Evolutionary conservation across 2,888 invertebrate genomes (phyloP).

Genomic region (Buathra laborator): DNA sequence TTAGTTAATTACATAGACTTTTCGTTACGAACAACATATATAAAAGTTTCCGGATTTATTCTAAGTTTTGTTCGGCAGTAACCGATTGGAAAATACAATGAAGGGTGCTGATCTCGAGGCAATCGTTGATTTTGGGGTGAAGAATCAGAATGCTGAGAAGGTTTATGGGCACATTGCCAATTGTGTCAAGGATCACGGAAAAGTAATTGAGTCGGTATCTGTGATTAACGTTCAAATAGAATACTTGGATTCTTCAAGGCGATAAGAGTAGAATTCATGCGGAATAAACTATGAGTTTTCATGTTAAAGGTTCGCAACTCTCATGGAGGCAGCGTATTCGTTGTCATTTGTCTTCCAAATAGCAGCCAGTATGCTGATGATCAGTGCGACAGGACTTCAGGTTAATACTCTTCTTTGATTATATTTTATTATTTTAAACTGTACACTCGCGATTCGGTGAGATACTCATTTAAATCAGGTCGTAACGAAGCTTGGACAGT

Average conservation of each 20-base stretch:
- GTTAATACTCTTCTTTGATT: constrained; percentile 20
- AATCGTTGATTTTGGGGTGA: neutral
- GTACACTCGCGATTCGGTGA: neutral
- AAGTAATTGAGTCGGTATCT: constrained; percentile 47
- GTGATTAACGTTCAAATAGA: neutral
- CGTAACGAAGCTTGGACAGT: constrained; percentile 57
- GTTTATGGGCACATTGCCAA: constrained; percentile 47
- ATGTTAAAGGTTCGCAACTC: constrained; percentile 56
- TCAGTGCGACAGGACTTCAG: constrained; percentile 66
- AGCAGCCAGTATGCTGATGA: constrained; percentile 57
- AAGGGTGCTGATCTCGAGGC: constrained; percentile 2
- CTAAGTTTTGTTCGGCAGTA: constrained; percentile 10
- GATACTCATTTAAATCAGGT: constrained; percentile 32
- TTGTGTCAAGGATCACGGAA: constrained; percentile 39
- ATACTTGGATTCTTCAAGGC: neutral
- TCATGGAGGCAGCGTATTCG: constrained; percentile 59
- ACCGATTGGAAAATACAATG: constrained; percentile 52
- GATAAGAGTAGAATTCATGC: neutral
- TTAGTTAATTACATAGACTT: neutral
- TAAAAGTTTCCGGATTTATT: neutral
- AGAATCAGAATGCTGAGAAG: constrained; percentile 31
- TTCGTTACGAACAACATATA: neutral
- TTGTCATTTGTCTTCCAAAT: constrained; percentile 58
- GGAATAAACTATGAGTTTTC: neutral
- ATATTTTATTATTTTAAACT: neutral